Percentiles rank a stretch among this genome's conserved stretches.
phyloP scores from a whole-genome alignment of 30 jellyfish, hydroid and myxozoan species.

The Aurelia aurita region DNA sequence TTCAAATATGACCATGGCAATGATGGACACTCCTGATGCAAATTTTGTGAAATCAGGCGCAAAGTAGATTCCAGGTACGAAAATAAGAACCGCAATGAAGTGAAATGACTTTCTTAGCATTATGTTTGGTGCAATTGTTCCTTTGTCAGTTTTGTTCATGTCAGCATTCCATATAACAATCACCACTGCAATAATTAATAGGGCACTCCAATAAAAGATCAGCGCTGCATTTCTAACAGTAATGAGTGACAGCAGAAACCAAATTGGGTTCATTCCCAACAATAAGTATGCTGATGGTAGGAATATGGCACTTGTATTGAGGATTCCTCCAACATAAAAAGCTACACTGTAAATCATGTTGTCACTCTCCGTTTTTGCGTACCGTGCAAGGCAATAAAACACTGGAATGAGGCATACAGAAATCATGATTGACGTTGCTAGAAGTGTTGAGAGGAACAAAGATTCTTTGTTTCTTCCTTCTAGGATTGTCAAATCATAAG shows the following conservation, averaged over 20 bases:
- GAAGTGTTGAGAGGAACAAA: slow-evolving; percentile 16
- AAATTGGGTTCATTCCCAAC: slow-evolving; percentile 36
- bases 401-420: slow-evolving; percentile 65
- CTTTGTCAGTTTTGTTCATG: not conserved
- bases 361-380: slow-evolving; percentile 44
- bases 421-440: slow-evolving; percentile 28
- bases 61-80: slow-evolving; percentile 57
- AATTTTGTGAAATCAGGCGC: slow-evolving; percentile 54
- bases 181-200: slow-evolving; percentile 40
- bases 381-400: slow-evolving; percentile 51
- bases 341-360: slow-evolving; percentile 42
- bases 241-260: slow-evolving; percentile 2
- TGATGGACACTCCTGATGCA: slow-evolving; percentile 64
- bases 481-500: not conserved
- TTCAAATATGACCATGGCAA: slow-evolving; percentile 67
- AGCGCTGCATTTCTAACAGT: slow-evolving; percentile 1
- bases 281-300: slow-evolving; percentile 42
- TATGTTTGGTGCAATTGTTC: slow-evolving; percentile 60
- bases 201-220: slow-evolving; percentile 51
- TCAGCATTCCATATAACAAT: slow-evolving; percentile 75
- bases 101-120: slow-evolving; percentile 82
- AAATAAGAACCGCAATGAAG: slow-evolving; percentile 72
- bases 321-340: slow-evolving; percentile 70
- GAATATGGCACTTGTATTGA: slow-evolving; percentile 54
- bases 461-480: slow-evolving; percentile 22